Evolutionary conservation across 2,888 invertebrate species (phyloP), one percentile per base, ranked within the genome.

Genomic region (Alloplasta piceator): DNA sequence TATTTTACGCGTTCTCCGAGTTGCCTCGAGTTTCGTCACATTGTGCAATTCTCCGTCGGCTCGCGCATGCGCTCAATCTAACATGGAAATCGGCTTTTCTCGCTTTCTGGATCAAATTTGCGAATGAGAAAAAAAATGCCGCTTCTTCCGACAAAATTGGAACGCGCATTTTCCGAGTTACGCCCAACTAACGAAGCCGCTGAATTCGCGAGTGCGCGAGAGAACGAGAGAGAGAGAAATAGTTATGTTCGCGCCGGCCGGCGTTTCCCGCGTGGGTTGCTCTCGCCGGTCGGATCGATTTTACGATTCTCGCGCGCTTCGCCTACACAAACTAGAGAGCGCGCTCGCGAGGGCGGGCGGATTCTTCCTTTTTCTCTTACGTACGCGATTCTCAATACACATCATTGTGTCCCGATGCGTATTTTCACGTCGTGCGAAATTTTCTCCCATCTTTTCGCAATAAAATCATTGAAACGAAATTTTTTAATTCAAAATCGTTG

Each of bases 261-360:
- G 83, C 82, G 70, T 82, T 82, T 81, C 85, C 85, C 84, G 80
- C 82, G 83, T 83, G 80, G 78, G 84, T 83, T 68, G 80, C 46
- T 48, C 38, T 58, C 78, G 84, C 70, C 82, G 71, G 80, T 50
- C 78, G 78, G 73, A 84, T 84, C 83, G 84, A 84, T 84, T 80
- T 81, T 82, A 74, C 79, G 73, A 82, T 83, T 84, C 84, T 83
- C 84, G 84, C 84, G 84, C 83, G 82, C 80, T 84, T 78, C 61
- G 71, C 66, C 43, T 55, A 64, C 68, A 73, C 76, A 80, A 75
- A 73, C 55, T 9, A 50, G 9, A 39, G 16, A 16, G 16, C 55
- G 16, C 6, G 12, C 48, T 46, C 66, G 43, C 43, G 63, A 63
- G 56, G 10, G 48, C 66, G 14, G 55, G 46, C 60, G 14, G 16